Percentiles rank a stretch among this genome's conserved stretches.
phyloP scores from a whole-genome alignment of 1,140 invertebrate genomes.

The Drosophila albomicans region DNA sequence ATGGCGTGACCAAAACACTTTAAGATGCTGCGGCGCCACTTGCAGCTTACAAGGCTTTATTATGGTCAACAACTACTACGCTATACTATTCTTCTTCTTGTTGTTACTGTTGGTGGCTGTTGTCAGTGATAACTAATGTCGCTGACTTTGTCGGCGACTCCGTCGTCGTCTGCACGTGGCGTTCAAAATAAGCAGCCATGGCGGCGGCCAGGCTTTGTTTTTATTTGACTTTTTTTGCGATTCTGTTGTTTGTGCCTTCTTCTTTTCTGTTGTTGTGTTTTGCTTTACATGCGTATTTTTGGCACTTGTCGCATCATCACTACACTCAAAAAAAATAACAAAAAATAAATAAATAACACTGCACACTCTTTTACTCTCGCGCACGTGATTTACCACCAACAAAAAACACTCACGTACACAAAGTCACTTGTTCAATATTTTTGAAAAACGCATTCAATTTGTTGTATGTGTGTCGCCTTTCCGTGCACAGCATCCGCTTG shows the following conservation, averaged over 20 bases:
- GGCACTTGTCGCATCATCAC: constrained; percentile 31
- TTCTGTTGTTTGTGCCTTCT: constrained; percentile 2
- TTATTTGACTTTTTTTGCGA: constrained; percentile 25
- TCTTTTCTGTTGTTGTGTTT: neutral
- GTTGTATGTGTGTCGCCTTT: neutral
- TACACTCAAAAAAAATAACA: neutral
- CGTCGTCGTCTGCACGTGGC: constrained; percentile 68
- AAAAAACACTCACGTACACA: no score
- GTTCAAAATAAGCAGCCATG: constrained; percentile 45
- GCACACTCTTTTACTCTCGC: constrained; percentile 6
- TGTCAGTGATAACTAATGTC: constrained; percentile 37
- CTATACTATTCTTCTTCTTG: neutral
- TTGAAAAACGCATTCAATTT: constrained; percentile 2
- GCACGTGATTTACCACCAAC: constrained; percentile 35
- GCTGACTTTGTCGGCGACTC: constrained; percentile 59
- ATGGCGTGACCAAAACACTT: constrained; percentile 55
- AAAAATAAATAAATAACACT: constrained; percentile 21
- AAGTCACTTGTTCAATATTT: constrained; percentile 30
- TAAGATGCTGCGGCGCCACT: constrained; percentile 53
- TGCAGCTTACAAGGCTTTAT: constrained; percentile 44
- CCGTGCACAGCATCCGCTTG: constrained; percentile 43
- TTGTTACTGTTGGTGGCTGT: constrained; percentile 16
- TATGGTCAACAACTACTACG: constrained; percentile 36
- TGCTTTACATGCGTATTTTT: constrained; percentile 1
- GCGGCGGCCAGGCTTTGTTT: constrained; percentile 48